Evolutionary conservation across 2,797 vertebrate genomes (phyloP).

Genomic region (Pipistrellus kuhlii): DNA sequence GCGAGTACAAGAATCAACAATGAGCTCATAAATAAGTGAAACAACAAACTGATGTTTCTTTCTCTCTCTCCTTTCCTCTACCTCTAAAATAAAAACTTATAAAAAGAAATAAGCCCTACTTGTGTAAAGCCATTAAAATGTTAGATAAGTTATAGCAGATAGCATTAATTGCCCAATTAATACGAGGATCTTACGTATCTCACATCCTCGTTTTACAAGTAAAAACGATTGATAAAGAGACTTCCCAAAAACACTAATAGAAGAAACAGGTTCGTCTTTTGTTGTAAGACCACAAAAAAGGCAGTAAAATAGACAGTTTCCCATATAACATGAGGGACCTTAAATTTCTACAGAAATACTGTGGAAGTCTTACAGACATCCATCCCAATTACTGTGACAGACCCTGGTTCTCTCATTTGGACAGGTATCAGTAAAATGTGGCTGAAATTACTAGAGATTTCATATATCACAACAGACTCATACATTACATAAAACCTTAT

Average conservation of each 20-base stretch:
- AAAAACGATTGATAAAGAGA: background rate
- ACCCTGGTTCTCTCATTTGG: background rate
- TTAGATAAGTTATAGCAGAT: background rate
- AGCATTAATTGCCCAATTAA: background rate
- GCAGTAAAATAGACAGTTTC: background rate
- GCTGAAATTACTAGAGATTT: background rate
- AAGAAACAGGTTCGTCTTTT: background rate
- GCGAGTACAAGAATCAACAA: background rate
- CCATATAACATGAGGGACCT: background rate
- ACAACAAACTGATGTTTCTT: background rate
- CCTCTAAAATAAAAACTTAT: background rate
- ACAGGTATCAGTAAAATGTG: background rate
- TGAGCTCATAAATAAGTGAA: background rate
- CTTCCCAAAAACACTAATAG: background rate
- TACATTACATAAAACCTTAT: background rate
- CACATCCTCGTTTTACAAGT: constrained; percentile 47
- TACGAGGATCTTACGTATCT: background rate
- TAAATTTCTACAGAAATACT: constrained; percentile 43
- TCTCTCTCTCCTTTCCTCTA: background rate
- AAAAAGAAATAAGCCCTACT: background rate
- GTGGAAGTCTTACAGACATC: background rate
- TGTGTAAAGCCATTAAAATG: constrained; percentile 17
- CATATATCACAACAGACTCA: background rate
- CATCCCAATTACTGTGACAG: background rate
- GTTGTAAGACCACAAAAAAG: background rate